Evolutionary conservation across 2,797 vertebrate species (phyloP), one percentile per base, ranked within the genome.

Genomic region (Sciurus carolinensis): DNA sequence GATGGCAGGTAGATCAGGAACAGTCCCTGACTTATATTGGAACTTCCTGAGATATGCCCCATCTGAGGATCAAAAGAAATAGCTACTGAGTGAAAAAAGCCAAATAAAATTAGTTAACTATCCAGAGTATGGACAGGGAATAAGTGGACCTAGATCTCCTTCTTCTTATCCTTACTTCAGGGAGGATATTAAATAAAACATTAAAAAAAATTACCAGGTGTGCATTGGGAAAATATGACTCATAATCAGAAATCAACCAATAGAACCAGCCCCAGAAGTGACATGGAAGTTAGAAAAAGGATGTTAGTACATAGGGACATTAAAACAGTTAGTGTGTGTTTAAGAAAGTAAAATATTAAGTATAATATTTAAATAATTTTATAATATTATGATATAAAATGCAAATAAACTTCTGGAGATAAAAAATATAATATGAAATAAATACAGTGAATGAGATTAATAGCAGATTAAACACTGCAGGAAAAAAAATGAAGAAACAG

Each of bases 401-500:
- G 3, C 28, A 88, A 87, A 57, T 80, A 89, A 66, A 36, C 14
- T 84, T 96, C 44, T 93, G 91, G 64, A 84, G n/a, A 91, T 96
- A 64, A 95, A 95, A 95, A 95, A 62, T 52, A 44, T 62, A 86
- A 83, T 50, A 54, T 71, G n/a, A 95, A 95, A 75, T 42, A 30
- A 59, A 86, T 28, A 50, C 5, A 67, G 15, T 57, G 44, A 20
- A 22, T 91, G 50, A 90, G 28, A 75, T 91, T 76, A 83, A 44
- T 33, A 95, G 57, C 47, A 94, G 33, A 80, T 84, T 64, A 77
- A n/a, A 84, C 28, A 33, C 11, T 24, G 62, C 18, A 64, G 76
- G 76, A 39, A 62, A 28, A 82, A 24, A 54, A 50, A 69, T 92
- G 82, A 90, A 87, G 66, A 92, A 57, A 47, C 14, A 81, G 71